Evolutionary conservation across 2,888 invertebrate genomes (phyloP).

Genomic region (Augochlorella aurata): DNA sequence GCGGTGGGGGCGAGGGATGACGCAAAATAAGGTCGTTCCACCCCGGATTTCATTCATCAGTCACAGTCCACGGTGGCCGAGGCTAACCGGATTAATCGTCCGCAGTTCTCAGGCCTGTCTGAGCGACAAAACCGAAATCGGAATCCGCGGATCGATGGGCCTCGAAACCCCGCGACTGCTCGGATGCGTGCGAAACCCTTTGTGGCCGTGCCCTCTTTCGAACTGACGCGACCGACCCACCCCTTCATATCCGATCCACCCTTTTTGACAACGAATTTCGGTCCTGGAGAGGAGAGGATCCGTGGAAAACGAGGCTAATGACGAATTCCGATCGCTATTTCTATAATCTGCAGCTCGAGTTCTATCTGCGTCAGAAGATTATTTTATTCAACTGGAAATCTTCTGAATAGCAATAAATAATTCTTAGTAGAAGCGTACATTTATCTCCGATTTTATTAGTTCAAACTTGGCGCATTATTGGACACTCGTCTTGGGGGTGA

Average conservation of each 20-base stretch:
- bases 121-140: conserved; percentile 39
- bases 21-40: conserved; percentile 74
- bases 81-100: conserved; percentile 62
- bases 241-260: not conserved
- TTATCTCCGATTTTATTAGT: not conserved
- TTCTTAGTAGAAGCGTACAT: no score
- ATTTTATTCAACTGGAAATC: not conserved
- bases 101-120: conserved; percentile 40
- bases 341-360: not conserved
- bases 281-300: not conserved
- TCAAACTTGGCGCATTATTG: not conserved
- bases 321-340: not conserved
- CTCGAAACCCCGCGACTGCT: not conserved
- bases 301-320: not conserved
- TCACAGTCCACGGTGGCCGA: conserved; percentile 65
- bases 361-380: not conserved
- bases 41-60: conserved; percentile 77
- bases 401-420: not conserved
- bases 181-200: conserved; percentile 14
- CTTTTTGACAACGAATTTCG: not conserved
- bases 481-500: not conserved
- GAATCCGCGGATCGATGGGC: conserved; percentile 31
- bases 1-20: conserved; percentile 46
- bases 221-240: not conserved
- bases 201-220: not conserved